These are phyloP conservation scores for Indri indri DNA, from an alignment of 2,113 vertebrate species.

Conservation along the genomic window DNA sequence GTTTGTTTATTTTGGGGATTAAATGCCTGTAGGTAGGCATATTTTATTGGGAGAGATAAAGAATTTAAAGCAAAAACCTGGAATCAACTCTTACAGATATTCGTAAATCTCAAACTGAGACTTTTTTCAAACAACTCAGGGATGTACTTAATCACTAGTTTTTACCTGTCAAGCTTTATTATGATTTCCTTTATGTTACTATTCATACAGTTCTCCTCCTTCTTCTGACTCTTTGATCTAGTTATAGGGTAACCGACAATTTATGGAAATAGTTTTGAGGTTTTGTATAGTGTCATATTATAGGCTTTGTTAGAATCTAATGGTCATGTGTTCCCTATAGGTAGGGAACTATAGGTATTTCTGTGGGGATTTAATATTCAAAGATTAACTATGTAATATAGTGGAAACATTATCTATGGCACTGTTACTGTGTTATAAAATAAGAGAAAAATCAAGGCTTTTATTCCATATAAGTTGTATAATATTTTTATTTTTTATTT, in stretches of 20 bases:
- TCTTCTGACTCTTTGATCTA: background rate
- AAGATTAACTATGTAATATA: background rate
- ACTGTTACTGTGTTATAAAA: background rate
- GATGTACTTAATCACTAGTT: background rate
- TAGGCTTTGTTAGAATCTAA: background rate
- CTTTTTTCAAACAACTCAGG: background rate
- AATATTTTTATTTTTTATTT: background rate
- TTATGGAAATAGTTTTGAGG: background rate
- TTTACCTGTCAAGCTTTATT: slow-evolving; percentile 32
- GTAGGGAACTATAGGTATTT: background rate
- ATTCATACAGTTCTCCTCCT: background rate
- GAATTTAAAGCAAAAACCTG: background rate
- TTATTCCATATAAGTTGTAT: background rate
- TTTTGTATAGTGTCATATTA: background rate
- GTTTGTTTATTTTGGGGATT: background rate
- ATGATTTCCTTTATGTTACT: background rate
- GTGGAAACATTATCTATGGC: background rate
- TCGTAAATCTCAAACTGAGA: background rate
- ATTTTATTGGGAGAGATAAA: background rate
- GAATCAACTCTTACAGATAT: background rate
- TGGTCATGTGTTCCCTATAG: background rate
- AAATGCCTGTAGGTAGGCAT: background rate
- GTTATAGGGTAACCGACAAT: background rate
- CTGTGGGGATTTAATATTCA: background rate
- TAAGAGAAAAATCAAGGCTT: background rate